A percentile compares a stretch with the other conserved stretches of the same genome.
phyloP scores from a whole-genome alignment of 2,888 invertebrate species.

The Trypoxylon attenuatum region DNA sequence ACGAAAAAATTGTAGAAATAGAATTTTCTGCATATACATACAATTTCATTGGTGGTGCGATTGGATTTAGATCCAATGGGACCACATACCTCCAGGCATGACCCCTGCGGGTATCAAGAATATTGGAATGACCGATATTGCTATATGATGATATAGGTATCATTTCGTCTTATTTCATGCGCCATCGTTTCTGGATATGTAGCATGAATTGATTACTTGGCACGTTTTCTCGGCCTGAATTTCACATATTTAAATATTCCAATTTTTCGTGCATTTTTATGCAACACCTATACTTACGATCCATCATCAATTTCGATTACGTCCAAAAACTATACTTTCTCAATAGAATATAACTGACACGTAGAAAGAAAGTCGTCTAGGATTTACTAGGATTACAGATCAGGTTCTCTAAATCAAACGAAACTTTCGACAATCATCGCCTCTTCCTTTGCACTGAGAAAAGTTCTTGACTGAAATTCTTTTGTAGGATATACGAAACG shows the following conservation, averaged over 20 bases:
- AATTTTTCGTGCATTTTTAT: no score
- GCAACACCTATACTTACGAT: no score
- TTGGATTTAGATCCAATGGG: slow-evolving; percentile 23
- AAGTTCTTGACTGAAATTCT: slow-evolving; percentile 2
- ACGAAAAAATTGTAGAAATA: not conserved
- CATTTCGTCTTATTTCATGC: not conserved
- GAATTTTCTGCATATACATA: slow-evolving; percentile 11
- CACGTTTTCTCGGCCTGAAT: not conserved
- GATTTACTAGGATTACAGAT: slow-evolving; percentile 21
- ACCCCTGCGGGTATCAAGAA: slow-evolving; percentile 17
- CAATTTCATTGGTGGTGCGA: no score
- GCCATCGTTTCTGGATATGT: not conserved
- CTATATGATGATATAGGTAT: slow-evolving; percentile 12
- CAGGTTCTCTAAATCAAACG: not conserved
- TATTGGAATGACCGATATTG: slow-evolving; percentile 29
- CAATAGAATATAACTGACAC: slow-evolving; percentile 5
- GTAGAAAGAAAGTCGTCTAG: slow-evolving; percentile 10
- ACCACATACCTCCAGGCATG: not conserved
- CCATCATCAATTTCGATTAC: no score
- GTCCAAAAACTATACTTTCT: no score
- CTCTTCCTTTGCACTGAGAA: no score
- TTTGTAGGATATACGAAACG: not conserved
- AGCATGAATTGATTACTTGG: not conserved
- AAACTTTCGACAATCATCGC: not conserved
- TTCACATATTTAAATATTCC: no score